Evolutionary conservation across 2,113 vertebrate genomes (phyloP).

Genomic region (Murina feae): DNA sequence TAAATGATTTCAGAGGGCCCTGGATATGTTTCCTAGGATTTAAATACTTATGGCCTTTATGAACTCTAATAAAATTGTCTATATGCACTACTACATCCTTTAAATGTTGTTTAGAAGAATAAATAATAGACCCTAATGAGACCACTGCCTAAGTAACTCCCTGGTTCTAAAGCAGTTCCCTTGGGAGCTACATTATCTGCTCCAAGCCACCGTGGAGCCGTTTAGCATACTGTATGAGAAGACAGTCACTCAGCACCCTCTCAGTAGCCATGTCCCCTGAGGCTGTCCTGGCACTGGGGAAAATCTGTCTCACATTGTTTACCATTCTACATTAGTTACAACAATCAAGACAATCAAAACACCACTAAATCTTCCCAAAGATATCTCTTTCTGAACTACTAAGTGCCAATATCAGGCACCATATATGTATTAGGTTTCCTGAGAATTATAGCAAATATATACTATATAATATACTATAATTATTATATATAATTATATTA

Average conservation of each 20-base stretch:
- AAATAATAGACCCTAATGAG: constrained; percentile 40
- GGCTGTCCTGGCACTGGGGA: background rate
- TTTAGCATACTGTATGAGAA: constrained; percentile 18
- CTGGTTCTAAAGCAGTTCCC: background rate
- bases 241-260: constrained; percentile 21
- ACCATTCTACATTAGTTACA: background rate
- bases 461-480: background rate
- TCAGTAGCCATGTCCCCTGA: background rate
- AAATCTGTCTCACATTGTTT: constrained; percentile 29
- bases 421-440: background rate
- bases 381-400: background rate
- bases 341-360: background rate
- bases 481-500: background rate
- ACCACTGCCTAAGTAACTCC: background rate
- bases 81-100: background rate
- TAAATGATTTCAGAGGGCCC: background rate
- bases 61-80: background rate
- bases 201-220: background rate
- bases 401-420: background rate
- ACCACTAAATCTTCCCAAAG: background rate
- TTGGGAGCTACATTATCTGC: background rate
- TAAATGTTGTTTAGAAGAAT: background rate
- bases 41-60: background rate
- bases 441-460: background rate
- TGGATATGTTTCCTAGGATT: constrained; percentile 15